phyloP scores from a whole-genome alignment of 2,888 invertebrate genomes.

The Arge pagana region DNA sequence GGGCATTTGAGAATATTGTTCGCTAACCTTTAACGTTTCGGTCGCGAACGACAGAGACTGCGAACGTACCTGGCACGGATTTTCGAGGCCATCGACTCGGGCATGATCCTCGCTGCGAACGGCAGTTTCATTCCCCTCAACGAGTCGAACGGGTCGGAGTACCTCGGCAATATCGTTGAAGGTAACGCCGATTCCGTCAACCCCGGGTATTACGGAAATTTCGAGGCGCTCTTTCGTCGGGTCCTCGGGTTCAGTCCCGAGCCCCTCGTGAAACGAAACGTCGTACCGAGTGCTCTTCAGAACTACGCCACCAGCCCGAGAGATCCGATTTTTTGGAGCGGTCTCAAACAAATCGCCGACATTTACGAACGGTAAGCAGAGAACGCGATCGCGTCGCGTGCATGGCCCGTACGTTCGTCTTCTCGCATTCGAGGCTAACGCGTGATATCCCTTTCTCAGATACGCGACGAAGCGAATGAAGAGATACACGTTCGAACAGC shows the following conservation, averaged over 20 bases:
- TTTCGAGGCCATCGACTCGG: constrained; percentile 48
- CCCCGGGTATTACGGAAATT: constrained; percentile 62
- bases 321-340: constrained; percentile 73
- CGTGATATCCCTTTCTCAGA: too few species aligned
- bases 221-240: constrained; percentile 64
- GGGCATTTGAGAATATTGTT: too few species aligned
- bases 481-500: constrained; percentile 65
- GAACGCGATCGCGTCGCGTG: background rate
- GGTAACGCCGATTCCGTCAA: constrained; percentile 60
- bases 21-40: too few species aligned
- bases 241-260: constrained; percentile 56
- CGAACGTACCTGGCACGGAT: constrained; percentile 41
- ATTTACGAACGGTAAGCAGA: constrained; percentile 58
- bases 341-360: constrained; percentile 66
- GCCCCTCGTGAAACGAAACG: constrained; percentile 54
- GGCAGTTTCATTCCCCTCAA: constrained; percentile 50
- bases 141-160: constrained; percentile 60
- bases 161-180: constrained; percentile 63
- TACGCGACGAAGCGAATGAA: too few species aligned
- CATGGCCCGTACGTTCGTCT: background rate
- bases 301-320: constrained; percentile 70
- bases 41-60: too few species aligned
- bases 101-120: constrained; percentile 20
- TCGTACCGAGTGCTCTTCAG: constrained; percentile 67
- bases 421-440: constrained; percentile 30